phyloP scores from a whole-genome alignment of 2,797 vertebrate species.

The Spinus olivaceus region DNA sequence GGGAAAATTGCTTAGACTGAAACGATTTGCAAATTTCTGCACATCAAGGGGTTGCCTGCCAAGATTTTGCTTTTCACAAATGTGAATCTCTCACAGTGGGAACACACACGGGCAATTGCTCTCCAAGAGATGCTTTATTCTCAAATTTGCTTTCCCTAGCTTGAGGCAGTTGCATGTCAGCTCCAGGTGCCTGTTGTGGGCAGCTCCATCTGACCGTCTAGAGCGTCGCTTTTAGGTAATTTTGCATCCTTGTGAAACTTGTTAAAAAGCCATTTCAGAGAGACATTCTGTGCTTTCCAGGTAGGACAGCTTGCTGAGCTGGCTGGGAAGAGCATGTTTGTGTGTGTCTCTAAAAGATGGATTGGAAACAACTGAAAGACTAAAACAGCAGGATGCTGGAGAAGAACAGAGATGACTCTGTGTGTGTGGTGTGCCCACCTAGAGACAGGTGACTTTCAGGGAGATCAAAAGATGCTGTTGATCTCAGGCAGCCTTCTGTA shows the following conservation, averaged over 20 bases:
- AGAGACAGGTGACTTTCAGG: background rate
- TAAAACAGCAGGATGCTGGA: background rate
- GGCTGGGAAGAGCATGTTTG: background rate
- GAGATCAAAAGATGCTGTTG: background rate
- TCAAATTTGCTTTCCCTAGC: background rate
- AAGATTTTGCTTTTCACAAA: constrained; percentile 15
- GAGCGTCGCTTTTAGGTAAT: background rate
- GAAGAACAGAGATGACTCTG: background rate
- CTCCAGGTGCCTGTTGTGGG: constrained; percentile 6
- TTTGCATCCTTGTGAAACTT: background rate
- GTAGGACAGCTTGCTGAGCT: background rate
- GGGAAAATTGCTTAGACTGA: background rate
- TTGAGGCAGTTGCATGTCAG: background rate
- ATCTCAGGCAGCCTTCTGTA: background rate
- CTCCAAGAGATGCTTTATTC: background rate
- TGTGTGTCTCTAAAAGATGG: background rate
- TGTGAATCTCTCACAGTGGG: background rate
- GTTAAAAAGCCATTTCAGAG: background rate
- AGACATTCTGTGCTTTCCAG: background rate
- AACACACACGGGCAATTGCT: background rate
- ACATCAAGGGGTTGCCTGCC: background rate
- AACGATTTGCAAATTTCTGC: constrained; percentile 35
- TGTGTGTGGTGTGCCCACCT: background rate
- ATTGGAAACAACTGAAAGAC: background rate
- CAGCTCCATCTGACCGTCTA: background rate